Conservation (phyloP, 2,888 invertebrate species). For the Panzeria rudis region DNA sequence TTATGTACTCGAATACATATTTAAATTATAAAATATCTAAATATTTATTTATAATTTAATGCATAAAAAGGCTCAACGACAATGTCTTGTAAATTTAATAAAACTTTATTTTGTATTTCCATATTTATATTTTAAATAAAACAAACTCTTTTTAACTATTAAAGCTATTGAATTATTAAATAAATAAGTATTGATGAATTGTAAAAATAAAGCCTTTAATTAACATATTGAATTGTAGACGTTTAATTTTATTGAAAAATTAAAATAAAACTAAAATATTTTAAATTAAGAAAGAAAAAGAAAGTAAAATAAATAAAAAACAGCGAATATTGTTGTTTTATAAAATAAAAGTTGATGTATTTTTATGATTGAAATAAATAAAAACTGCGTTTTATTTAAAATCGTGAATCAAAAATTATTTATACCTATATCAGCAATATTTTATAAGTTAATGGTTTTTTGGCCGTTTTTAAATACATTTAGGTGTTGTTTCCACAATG, state of each 20-base stretch:
- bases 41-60: too few relatives aligned
- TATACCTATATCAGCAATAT: too few relatives aligned
- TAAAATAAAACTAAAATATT: conserved; percentile 12
- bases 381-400: conserved; percentile 40
- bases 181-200: background rate
- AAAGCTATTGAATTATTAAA: background rate
- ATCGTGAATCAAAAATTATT: too few relatives aligned
- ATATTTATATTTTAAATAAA: too few relatives aligned
- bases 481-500: too few relatives aligned
- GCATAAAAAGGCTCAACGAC: background rate
- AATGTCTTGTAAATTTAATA: background rate
- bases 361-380: conserved; percentile 66
- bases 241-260: conserved; percentile 9
- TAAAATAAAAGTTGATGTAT: conserved; percentile 63
- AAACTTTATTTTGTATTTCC: background rate
- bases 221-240: conserved; percentile 26
- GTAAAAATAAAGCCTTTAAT: conserved; percentile 12
- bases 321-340: conserved; percentile 66
- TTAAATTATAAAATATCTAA: background rate
- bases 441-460: too few relatives aligned
- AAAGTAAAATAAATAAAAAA: conserved; percentile 31
- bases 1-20: background rate
- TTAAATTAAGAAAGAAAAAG: conserved; percentile 21
- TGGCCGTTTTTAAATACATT: too few relatives aligned
- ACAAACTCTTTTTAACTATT: background rate